These are phyloP conservation scores for Agrochola lota DNA, from an alignment of 2,888 invertebrate species.

Conservation along the genomic window DNA sequence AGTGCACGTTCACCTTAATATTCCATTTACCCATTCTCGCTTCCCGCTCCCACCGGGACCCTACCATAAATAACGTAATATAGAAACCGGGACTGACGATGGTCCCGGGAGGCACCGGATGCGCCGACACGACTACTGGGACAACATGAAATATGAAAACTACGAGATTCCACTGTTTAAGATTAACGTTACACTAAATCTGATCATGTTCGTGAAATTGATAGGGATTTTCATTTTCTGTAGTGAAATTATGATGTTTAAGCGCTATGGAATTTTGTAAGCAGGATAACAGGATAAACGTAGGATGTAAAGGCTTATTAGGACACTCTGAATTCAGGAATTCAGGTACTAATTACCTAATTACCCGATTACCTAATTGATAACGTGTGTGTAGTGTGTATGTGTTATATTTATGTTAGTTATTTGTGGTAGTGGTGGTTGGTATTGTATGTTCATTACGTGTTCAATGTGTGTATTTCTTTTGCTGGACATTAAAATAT, in stretches of 20 bases:
- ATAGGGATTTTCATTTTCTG: neutral
- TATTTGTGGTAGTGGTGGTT: no score
- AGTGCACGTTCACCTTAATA: no score
- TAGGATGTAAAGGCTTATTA: no score
- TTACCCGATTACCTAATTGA: no score
- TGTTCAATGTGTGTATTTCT: no score
- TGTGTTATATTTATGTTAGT: no score
- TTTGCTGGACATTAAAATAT: no score
- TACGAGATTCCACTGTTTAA: conserved; percentile 47
- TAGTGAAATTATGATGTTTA: no score
- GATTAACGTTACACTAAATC: conserved; percentile 22
- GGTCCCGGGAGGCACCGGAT: conserved; percentile 60
- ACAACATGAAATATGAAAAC: conserved; percentile 65
- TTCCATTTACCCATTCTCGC: neutral
- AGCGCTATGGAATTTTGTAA: neutral
- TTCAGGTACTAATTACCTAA: no score
- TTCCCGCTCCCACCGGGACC: conserved; percentile 14
- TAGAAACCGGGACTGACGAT: conserved; percentile 37
- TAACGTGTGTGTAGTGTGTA: no score
- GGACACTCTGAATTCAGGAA: no score
- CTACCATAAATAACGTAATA: conserved; percentile 27
- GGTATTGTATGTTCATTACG: no score
- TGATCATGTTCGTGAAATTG: conserved; percentile 19
- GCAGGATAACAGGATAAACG: neutral
- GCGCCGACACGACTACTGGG: conserved; percentile 52